Evolutionary conservation across 2,113 vertebrate species (phyloP).

Genomic region (Progne subis): DNA sequence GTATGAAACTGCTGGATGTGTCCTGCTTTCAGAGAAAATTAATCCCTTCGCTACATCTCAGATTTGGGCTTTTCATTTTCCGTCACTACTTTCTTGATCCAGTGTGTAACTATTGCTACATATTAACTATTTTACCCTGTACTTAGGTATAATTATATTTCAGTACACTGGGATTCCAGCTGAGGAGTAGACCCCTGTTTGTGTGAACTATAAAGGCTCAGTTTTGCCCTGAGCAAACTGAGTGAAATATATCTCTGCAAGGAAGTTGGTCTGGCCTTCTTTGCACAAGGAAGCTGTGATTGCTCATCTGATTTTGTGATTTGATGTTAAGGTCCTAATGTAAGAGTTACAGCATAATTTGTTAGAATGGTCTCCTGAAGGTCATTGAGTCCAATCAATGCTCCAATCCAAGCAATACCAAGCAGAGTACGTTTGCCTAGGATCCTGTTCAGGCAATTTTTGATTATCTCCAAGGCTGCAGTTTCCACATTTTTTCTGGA

Average conservation of each 20-base stretch:
- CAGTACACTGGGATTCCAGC: neutral
- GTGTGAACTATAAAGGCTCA: neutral
- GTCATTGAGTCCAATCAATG: neutral
- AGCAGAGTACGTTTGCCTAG: neutral
- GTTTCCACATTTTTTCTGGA: neutral
- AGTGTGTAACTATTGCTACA: neutral
- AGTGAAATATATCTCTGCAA: neutral
- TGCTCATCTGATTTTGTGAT: neutral
- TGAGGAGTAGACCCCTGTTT: neutral
- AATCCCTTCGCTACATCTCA: neutral
- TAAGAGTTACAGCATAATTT: neutral
- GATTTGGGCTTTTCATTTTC: neutral
- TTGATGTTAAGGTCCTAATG: neutral
- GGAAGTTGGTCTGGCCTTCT: neutral
- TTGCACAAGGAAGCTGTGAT: neutral
- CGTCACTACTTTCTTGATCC: neutral
- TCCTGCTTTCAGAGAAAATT: neutral
- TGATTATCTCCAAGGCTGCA: neutral
- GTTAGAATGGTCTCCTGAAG: neutral
- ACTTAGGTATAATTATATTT: neutral
- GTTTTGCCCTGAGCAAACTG: neutral
- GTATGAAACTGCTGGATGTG: neutral
- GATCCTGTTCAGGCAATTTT: neutral
- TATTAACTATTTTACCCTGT: neutral
- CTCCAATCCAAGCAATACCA: neutral